phyloP scores from a whole-genome alignment of 2,888 invertebrate species.

The Embidobia sp. region DNA sequence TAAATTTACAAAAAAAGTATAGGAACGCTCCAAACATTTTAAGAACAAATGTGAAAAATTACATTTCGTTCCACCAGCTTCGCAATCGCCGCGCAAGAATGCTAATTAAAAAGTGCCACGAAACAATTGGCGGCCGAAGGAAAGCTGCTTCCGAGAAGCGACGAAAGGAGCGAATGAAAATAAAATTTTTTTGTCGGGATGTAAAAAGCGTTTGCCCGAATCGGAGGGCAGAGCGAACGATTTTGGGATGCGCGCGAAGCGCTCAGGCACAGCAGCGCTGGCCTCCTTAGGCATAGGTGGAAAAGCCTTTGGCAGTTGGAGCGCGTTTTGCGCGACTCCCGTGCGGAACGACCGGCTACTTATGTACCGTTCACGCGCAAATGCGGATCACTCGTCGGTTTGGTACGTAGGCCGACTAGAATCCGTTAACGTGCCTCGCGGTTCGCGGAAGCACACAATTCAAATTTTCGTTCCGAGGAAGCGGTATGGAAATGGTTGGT shows the following conservation, averaged over 20 bases:
- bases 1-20: too few species aligned
- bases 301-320: conserved; percentile 53
- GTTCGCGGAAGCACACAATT: conserved; percentile 37
- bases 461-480: conserved; percentile 34
- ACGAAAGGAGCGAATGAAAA: too few species aligned
- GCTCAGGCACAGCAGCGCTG: conserved; percentile 39
- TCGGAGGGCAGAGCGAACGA: too few species aligned
- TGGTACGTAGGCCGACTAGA: not conserved
- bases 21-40: too few species aligned
- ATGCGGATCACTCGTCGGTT: conserved; percentile 23
- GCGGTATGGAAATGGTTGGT: conserved; percentile 21
- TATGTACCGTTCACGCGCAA: conserved; percentile 56
- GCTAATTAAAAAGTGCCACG: too few species aligned
- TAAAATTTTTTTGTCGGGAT: too few species aligned
- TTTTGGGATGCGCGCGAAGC: conserved; percentile 24
- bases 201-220: too few species aligned
- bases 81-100: too few species aligned
- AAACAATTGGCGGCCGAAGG: too few species aligned
- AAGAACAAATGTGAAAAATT: too few species aligned
- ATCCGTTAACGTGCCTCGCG: conserved; percentile 50
- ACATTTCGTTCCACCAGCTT: too few species aligned
- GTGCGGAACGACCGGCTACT: conserved; percentile 33
- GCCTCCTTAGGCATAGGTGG: conserved; percentile 68
- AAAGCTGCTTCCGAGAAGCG: too few species aligned
- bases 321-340: conserved; percentile 29